Evolutionary conservation across 2,113 vertebrate genomes (phyloP).

Genomic region (Prinia subflava): DNA sequence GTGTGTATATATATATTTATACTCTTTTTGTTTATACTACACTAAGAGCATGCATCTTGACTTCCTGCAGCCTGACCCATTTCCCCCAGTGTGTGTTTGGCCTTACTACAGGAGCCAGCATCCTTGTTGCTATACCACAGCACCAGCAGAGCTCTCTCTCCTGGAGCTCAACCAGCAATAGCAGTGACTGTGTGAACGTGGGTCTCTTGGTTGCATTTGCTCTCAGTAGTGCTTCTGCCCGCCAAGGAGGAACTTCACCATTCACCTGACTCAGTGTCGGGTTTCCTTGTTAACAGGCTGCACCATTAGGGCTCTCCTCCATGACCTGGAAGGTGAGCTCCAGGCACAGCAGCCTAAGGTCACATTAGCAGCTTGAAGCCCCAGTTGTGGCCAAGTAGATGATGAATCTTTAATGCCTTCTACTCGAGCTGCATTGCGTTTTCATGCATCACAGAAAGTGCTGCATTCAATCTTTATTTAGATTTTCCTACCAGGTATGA

Average conservation of each 20-base stretch:
- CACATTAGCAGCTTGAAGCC: neutral
- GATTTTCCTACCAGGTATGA: constrained; percentile 62
- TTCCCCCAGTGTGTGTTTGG: neutral
- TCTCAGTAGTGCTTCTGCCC: neutral
- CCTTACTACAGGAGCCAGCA: neutral
- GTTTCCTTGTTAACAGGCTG: neutral
- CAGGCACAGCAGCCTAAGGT: neutral
- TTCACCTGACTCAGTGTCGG: neutral
- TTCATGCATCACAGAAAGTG: constrained; percentile 37
- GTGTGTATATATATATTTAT: neutral
- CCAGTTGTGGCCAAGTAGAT: neutral
- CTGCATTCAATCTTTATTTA: constrained; percentile 69
- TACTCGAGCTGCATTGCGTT: constrained; percentile 47
- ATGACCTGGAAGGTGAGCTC: neutral
- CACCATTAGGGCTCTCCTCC: neutral
- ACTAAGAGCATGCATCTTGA: neutral
- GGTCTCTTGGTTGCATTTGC: neutral
- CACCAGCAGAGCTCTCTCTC: neutral
- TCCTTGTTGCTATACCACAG: neutral
- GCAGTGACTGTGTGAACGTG: neutral
- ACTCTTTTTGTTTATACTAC: neutral
- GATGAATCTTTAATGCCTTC: constrained; percentile 52
- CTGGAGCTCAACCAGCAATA: neutral
- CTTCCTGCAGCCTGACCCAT: neutral
- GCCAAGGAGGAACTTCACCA: neutral